These are phyloP conservation scores for Mizuhopecten yessoensis DNA, from an alignment of 1,140 invertebrate species.

Conservation along the genomic window DNA sequence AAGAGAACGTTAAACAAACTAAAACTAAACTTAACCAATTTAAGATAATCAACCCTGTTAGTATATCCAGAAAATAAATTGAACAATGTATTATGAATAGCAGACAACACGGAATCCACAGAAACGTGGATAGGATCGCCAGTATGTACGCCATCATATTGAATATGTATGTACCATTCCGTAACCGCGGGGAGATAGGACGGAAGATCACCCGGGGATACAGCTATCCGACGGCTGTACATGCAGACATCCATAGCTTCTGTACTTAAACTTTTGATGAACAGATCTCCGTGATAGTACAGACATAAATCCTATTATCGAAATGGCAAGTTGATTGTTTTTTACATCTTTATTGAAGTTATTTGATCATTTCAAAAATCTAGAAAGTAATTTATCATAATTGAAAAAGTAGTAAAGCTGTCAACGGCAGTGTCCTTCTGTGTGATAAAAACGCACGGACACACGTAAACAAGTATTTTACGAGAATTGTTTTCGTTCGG, in stretches of 20 bases:
- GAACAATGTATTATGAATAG: too few relatives aligned
- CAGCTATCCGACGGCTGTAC: neutral
- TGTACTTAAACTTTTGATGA: neutral
- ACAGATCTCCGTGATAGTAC: neutral
- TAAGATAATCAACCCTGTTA: too few relatives aligned
- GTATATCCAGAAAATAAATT: too few relatives aligned
- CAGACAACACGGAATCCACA: too few relatives aligned
- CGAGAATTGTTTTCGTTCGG: neutral
- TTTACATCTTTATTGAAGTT: too few relatives aligned
- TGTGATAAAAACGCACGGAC: too few relatives aligned
- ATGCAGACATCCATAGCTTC: neutral
- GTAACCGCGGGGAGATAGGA: neutral
- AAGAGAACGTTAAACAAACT: too few relatives aligned
- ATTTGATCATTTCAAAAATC: neutral
- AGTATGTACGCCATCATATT: neutral
- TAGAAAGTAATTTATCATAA: neutral
- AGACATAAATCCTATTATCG: neutral
- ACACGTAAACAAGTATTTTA: neutral
- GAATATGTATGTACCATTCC: neutral
- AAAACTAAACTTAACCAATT: too few relatives aligned
- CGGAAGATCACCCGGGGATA: neutral
- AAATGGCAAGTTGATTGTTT: neutral
- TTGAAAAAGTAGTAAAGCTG: neutral
- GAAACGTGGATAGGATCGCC: neutral
- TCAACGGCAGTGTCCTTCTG: neutral